Base-by-base conservation (phyloP, 2,113 vertebrate genomes). In the Rhegmatorhina hoffmannsi region DNA sequence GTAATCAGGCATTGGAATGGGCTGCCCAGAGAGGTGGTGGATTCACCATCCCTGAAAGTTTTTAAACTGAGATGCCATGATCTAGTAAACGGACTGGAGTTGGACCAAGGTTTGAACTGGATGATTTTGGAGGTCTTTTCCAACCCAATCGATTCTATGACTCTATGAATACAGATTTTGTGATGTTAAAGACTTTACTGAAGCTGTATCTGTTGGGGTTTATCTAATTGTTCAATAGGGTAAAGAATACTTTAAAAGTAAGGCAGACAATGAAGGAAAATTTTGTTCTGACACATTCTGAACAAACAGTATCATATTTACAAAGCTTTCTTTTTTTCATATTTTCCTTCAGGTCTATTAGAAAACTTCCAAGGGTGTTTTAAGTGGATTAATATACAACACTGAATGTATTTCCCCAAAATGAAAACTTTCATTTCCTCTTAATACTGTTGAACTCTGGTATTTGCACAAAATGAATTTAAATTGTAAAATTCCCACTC, bases 191-290 rank as follows among this genome's bases (percentile, higher is more conserved):
- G 66, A 0, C 6, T 47, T 84, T 56, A 9, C 49, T 20, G 23
- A 80, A 73, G 14, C 9, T 62, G n/a, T 36, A 43, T 1, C 0
- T 6, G 5, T 38, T 56, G 15, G 11, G 1, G 24, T 14, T 25
- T 66, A 84, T 78, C 33, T 46, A n/a, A 44, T 36, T 60, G 17
- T 64, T 72, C 60, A 55, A 10, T 17, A 87, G 7, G 10, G 14
- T 67, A 16, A 87, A 47, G 36, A 82, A 64, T 28, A 52, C 4
- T 44, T 72, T 47, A 36, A 36, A 69, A 79, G 8, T 23, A 76
- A 7, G 8, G 4, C 33, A 78, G 66, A 67, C 93, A 76, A 87
- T 2, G 3, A 84, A 86, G 25, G 11, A 79, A 74, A 5, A 21
- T 15, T 67, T 92, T 82, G 5, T 66, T 92, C 60, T 79, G 62